Conservation (phyloP, 2,888 invertebrate species). For the Metacarcinus magister region DNA sequence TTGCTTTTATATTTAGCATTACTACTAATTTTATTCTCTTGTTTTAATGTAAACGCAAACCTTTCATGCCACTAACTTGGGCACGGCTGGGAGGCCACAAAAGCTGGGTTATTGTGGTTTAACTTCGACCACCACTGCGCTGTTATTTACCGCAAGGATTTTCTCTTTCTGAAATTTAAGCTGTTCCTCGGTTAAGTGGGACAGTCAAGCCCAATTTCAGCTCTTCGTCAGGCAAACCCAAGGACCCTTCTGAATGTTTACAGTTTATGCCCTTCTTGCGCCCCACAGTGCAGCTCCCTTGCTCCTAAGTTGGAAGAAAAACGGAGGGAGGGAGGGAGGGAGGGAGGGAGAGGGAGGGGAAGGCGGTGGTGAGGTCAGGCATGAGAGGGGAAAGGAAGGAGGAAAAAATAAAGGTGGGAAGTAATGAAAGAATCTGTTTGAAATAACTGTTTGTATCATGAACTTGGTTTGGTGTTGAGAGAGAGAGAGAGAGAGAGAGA, state of each 20-base stretch:
- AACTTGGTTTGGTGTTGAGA: neutral
- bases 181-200: too few species aligned
- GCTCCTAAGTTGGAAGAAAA: neutral
- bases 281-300: too few species aligned
- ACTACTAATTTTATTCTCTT: neutral
- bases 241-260: too few species aligned
- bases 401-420: neutral
- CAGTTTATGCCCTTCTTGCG: too few species aligned
- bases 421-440: neutral
- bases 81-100: neutral
- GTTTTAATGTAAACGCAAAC: neutral
- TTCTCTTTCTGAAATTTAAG: neutral
- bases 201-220: too few species aligned
- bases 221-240: too few species aligned
- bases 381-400: neutral
- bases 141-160: constrained; percentile 27
- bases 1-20: neutral
- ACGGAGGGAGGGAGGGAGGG: neutral
- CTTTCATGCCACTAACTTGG: neutral
- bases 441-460: neutral
- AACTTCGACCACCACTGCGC: neutral
- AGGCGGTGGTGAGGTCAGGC: too few species aligned
- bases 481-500: constrained; percentile 26
- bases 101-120: constrained; percentile 21
- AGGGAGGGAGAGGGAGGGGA: too few species aligned